These are phyloP conservation scores for Mormyrus hasselquistii DNA, from an alignment of 2,797 vertebrate species.

Conservation along the genomic window DNA sequence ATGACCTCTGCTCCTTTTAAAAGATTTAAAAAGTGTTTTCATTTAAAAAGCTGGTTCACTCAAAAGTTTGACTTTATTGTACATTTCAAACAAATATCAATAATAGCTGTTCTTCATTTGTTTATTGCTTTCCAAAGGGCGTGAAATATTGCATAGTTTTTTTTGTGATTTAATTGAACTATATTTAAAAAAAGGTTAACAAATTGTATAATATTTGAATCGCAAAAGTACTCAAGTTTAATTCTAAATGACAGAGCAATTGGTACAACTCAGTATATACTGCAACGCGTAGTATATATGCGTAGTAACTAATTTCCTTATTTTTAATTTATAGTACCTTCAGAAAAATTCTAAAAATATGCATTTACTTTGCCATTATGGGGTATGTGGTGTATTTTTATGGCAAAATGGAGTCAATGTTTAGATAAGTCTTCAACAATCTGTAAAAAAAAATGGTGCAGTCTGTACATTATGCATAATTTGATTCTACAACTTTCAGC, in stretches of 20 bases:
- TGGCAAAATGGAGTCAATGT: not conserved
- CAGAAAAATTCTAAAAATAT: not conserved
- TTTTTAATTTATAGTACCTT: not conserved
- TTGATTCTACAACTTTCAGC: not conserved
- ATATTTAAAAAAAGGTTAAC: not conserved
- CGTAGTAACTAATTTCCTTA: not conserved
- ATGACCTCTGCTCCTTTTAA: not conserved
- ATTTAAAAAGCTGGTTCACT: not conserved
- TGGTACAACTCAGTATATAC: not conserved
- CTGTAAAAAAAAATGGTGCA: not conserved
- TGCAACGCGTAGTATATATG: not conserved
- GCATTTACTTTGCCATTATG: not conserved
- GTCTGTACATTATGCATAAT: not conserved
- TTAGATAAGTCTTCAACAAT: not conserved
- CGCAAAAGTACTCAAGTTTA: not conserved
- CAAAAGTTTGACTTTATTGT: not conserved
- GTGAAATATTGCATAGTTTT: not conserved
- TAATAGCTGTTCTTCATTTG: slow-evolving; percentile 44
- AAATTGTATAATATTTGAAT: not conserved
- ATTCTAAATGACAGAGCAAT: not conserved
- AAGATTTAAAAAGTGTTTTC: not conserved
- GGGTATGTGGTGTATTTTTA: not conserved
- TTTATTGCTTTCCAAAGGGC: slow-evolving; percentile 12
- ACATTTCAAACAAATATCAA: slow-evolving; percentile 25
- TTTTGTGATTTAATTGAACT: not conserved